phyloP scores from a whole-genome alignment of 2,888 invertebrate genomes.

The Dione vanillae region DNA sequence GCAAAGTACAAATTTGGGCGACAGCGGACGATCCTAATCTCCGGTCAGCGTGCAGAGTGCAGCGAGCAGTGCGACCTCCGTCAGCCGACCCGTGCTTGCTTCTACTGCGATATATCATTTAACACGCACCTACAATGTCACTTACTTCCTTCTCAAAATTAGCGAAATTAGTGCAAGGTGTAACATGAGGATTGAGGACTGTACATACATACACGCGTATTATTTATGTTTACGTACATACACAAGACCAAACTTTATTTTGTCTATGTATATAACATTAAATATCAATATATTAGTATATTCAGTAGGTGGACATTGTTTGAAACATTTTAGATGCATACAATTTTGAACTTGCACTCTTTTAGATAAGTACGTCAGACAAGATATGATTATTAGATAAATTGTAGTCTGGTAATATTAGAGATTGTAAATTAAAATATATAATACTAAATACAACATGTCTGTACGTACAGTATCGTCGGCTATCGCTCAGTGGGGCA shows the following conservation, averaged over 20 bases:
- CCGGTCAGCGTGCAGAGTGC: neutral
- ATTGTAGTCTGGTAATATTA: neutral
- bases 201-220: too few relatives aligned
- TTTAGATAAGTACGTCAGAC: slow-evolving; percentile 1
- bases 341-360: neutral
- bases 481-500: slow-evolving; percentile 46
- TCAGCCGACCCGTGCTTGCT: neutral
- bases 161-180: too few relatives aligned
- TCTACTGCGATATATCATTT: neutral
- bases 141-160: neutral
- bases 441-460: neutral
- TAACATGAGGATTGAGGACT: neutral
- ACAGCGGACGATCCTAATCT: slow-evolving; percentile 17
- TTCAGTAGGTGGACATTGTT: neutral
- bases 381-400: neutral
- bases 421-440: too few relatives aligned
- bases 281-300: neutral
- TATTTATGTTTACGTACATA: too few relatives aligned
- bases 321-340: neutral
- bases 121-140: neutral
- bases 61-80: too few relatives aligned
- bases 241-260: neutral
- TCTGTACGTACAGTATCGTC: neutral
- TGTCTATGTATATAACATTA: neutral
- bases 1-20: slow-evolving; percentile 13